These are phyloP conservation scores for Parazoanthus darwini DNA, from an alignment of 92 coral and sea anemone genomes.

Conservation along the genomic window DNA sequence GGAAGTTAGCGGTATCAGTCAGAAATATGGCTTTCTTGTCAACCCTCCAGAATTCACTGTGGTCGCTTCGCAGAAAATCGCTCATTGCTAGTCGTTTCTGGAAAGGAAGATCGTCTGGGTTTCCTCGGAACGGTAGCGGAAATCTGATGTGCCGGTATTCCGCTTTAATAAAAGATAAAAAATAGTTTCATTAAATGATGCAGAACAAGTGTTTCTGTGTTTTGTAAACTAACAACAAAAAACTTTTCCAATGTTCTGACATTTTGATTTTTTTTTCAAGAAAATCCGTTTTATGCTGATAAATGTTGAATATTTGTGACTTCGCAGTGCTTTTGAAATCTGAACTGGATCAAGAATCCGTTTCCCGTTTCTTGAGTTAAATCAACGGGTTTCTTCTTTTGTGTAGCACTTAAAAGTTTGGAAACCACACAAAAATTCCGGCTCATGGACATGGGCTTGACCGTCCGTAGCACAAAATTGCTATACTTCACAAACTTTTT, in stretches of 20 bases:
- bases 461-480: too few species aligned
- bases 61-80: slow-evolving; percentile 63
- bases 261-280: background rate
- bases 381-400: too few species aligned
- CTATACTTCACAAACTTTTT: too few species aligned
- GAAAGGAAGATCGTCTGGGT: background rate
- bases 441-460: too few species aligned
- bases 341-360: background rate
- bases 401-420: too few species aligned
- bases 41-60: slow-evolving; percentile 51
- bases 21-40: slow-evolving; percentile 52
- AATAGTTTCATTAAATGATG: background rate
- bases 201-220: too few species aligned
- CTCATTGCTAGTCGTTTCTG: background rate
- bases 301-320: background rate
- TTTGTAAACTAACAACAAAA: too few species aligned
- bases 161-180: background rate
- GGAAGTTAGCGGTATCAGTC: slow-evolving; percentile 72
- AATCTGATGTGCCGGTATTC: background rate
- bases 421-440: too few species aligned
- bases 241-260: too few species aligned
- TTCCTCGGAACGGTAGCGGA: slow-evolving; percentile 42
- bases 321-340: too few species aligned
- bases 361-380: too few species aligned
- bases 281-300: background rate